Conservation (phyloP, 2,113 vertebrate species). For the Xyliphius kryptos region DNA sequence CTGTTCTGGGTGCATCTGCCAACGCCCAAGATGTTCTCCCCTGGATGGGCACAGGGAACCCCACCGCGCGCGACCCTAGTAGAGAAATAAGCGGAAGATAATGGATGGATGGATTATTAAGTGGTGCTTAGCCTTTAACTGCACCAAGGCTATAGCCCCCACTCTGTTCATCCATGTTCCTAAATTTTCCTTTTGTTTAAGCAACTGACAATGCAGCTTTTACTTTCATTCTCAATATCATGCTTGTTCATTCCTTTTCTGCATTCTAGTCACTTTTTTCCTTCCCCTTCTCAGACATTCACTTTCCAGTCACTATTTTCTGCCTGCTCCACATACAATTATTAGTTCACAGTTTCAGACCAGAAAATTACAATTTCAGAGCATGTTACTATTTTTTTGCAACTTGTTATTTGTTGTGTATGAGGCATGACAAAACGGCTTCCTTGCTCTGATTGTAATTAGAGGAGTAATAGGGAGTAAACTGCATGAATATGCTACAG, state of each 20-base stretch:
- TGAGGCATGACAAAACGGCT: constrained; percentile 20
- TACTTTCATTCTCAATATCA: constrained; percentile 15
- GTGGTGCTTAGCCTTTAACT: too few species aligned
- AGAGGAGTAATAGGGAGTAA: constrained; percentile 40
- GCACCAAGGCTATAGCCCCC: too few species aligned
- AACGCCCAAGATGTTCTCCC: too few species aligned
- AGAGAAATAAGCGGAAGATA: too few species aligned
- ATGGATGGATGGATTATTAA: too few species aligned
- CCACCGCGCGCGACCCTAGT: too few species aligned
- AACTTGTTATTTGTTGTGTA: constrained; percentile 45
- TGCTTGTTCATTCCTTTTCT: constrained; percentile 22
- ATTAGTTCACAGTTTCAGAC: constrained; percentile 50
- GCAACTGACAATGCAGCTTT: not conserved
- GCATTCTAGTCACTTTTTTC: not conserved
- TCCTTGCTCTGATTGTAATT: constrained; percentile 44
- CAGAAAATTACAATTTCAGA: constrained; percentile 53
- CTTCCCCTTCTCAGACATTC: not conserved
- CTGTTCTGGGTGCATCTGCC: too few species aligned
- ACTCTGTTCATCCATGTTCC: not conserved
- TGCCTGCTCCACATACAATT: constrained; percentile 50
- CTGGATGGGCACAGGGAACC: too few species aligned
- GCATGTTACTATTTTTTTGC: constrained; percentile 11
- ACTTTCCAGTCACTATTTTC: constrained; percentile 37
- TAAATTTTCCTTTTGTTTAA: not conserved
- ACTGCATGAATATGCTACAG: constrained; percentile 40